These are phyloP conservation scores for Axea sp. DNA, from an alignment of 2,888 invertebrate genomes.

Conservation along the genomic window DNA sequence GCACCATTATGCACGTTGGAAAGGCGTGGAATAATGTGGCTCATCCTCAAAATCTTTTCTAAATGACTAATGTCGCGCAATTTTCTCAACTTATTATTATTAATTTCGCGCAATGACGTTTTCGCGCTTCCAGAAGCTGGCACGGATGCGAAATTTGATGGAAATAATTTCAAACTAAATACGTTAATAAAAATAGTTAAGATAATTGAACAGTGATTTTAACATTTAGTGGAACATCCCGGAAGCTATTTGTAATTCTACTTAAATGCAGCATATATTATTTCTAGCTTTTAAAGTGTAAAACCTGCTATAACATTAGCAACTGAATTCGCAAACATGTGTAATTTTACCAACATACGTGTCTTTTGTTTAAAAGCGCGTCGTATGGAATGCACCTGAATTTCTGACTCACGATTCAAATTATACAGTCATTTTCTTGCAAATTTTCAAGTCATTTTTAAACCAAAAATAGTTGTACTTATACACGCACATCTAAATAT, in stretches of 20 bases:
- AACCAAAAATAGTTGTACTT: no score
- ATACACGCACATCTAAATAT: no score
- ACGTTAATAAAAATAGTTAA: neutral
- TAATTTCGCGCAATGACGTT: no score
- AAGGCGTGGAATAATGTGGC: no score
- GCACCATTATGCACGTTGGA: no score
- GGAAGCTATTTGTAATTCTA: constrained; percentile 14
- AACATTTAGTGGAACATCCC: neutral
- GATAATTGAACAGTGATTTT: constrained; percentile 1
- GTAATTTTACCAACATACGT: constrained; percentile 35
- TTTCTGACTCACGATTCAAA: constrained; percentile 10
- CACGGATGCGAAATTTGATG: neutral
- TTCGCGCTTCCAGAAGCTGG: no score
- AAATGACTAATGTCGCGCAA: no score
- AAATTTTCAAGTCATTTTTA: no score
- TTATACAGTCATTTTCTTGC: no score
- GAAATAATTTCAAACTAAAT: neutral
- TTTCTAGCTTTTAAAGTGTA: constrained; percentile 13
- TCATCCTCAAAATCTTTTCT: no score
- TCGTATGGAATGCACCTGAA: constrained; percentile 10
- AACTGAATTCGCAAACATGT: constrained; percentile 29
- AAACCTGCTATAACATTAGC: constrained; percentile 22
- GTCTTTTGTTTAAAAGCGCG: constrained; percentile 1
- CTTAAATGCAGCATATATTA: constrained; percentile 10
- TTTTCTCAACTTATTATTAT: no score